Evolutionary conservation across 2,113 vertebrate species (phyloP), one percentile per base, ranked within the genome.

Genomic region (Lota lota): DNA sequence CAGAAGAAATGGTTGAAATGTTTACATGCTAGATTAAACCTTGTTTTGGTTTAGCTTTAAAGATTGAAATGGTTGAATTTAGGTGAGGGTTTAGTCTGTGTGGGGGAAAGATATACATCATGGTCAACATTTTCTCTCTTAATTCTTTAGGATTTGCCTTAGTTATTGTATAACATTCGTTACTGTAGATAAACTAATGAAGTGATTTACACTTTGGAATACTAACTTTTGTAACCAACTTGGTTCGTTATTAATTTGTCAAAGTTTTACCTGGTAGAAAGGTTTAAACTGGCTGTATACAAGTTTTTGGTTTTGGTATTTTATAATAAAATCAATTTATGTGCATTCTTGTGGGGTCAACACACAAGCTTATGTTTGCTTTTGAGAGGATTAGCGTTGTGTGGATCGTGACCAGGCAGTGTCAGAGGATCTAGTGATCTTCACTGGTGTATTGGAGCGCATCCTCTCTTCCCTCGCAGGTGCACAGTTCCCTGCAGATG

Each of bases 121-220:
- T 6, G 36, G 36, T 12, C 8, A 47, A 14, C 40, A 47, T 79
- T 85, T 83, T 54, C 19, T 75, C 61, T 79, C 68, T 72, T 78
- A 61, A 83, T 83, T 68, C 76, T 83, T 67, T 85, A 80, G 83
- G 76, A 72, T 81, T 81, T 65, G 63, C 74, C 56, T 87, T 90
- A 90, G 90, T 91, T 88, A 91, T 91, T 89, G 82, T 91, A 88
- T 91, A 91, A 89, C 85, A 78, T 58, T 54, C 57, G 56, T 73
- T 67, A 70, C 21, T 68, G 28, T 84, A 78, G 72, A 22, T 78
- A 18, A 75, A 69, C 68, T 76, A 84, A 77, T 83, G 59, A 84
- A 68, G 51, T 67, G 18, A 56, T 79, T 76, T 69, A 74, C 60
- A 69, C 33, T 73, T 76, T 77, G 56, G 5, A 16, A 66, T 81